These are phyloP conservation scores for Pardosa pseudoannulata DNA, from an alignment of 2,888 invertebrate species.

Conservation along the genomic window DNA sequence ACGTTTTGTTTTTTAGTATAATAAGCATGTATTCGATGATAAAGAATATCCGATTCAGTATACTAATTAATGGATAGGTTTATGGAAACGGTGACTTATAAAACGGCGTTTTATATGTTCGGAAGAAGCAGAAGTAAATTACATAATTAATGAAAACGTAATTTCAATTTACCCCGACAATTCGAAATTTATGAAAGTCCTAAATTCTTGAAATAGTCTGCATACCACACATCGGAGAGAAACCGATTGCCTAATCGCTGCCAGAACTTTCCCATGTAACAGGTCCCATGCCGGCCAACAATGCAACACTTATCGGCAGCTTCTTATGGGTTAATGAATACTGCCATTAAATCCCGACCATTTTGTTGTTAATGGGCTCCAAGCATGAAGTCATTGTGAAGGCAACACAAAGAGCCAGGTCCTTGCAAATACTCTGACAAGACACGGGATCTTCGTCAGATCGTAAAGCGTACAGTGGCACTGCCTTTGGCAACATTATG, in stretches of 20 bases:
- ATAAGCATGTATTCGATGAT: too few relatives aligned
- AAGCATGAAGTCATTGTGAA: conserved; percentile 36
- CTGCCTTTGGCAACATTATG: conserved; percentile 36
- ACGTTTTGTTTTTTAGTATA: too few relatives aligned
- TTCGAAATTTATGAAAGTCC: too few relatives aligned
- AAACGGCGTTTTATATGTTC: too few relatives aligned
- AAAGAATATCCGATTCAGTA: too few relatives aligned
- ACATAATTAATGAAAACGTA: too few relatives aligned
- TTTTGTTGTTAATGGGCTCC: conserved; percentile 25
- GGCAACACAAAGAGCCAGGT: conserved; percentile 20
- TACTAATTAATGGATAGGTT: too few relatives aligned
- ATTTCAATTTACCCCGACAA: too few relatives aligned
- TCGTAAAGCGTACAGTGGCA: conserved; percentile 55
- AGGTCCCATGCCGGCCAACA: background rate
- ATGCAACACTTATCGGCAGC: conserved; percentile 7
- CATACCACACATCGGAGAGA: background rate
- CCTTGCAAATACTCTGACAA: background rate
- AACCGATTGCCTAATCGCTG: background rate
- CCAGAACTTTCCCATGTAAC: background rate
- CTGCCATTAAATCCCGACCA: conserved; percentile 18
- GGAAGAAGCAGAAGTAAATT: too few relatives aligned
- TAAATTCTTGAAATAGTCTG: background rate
- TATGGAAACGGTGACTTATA: too few relatives aligned
- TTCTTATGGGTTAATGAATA: conserved; percentile 14
- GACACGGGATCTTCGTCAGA: conserved; percentile 20